Evolutionary conservation across 1,140 invertebrate species (phyloP).

Genomic region (Dinoponera quadriceps): DNA sequence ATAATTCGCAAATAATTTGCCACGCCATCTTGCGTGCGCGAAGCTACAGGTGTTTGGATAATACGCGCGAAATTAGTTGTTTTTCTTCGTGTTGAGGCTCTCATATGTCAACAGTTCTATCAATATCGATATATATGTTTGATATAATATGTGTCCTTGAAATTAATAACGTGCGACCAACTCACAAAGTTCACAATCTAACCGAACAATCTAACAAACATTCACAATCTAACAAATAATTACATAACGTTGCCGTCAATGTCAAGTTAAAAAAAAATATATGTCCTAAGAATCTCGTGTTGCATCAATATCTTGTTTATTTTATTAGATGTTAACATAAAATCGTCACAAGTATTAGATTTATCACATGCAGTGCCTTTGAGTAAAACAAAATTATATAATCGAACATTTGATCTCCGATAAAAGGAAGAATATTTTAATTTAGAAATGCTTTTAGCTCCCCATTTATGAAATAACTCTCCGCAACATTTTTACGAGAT

Average conservation of each 20-base stretch:
- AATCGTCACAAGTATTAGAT: background rate
- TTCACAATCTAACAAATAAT: background rate
- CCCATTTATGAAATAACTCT: conserved; percentile 7
- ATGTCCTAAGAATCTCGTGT: background rate
- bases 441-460: too few relatives aligned
- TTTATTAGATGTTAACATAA: background rate
- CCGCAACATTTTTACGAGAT: background rate
- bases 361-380: background rate
- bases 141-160: background rate
- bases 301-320: background rate
- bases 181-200: too few relatives aligned
- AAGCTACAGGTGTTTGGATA: conserved; percentile 39
- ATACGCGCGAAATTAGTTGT: conserved; percentile 50
- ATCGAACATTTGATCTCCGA: background rate
- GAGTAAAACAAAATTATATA: background rate
- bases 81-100: background rate
- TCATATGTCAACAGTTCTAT: conserved; percentile 33
- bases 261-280: background rate
- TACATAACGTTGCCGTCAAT: background rate
- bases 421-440: background rate
- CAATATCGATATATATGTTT: conserved; percentile 17
- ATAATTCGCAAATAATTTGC: conserved; percentile 51
- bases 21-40: conserved; percentile 37
- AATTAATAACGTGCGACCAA: conserved; percentile 10
- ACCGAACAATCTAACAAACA: too few relatives aligned